Conservation (phyloP, 2,797 vertebrate species). For the Pogoniulus pusillus region DNA sequence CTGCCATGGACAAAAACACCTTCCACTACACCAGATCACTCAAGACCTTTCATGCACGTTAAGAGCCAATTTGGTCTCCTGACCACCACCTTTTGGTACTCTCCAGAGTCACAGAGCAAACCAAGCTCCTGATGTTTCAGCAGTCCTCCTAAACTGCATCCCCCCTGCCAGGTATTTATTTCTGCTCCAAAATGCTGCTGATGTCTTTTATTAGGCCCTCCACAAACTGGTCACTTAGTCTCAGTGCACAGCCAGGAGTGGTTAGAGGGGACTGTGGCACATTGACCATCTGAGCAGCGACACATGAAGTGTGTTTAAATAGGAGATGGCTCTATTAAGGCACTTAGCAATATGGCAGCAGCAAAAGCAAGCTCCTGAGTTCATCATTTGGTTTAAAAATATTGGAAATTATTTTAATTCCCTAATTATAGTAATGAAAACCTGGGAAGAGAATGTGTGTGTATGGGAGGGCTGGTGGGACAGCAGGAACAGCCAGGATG, state of each 20-base stretch:
- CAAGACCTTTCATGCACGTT: background rate
- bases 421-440: background rate
- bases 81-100: background rate
- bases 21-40: too few species aligned
- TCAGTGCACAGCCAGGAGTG: background rate
- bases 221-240: background rate
- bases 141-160: background rate
- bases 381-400: background rate
- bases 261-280: background rate
- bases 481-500: background rate
- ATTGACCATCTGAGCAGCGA: constrained; percentile 57
- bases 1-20: too few species aligned
- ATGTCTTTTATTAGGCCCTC: constrained; percentile 24
- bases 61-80: background rate
- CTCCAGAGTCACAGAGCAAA: background rate
- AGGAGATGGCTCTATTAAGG: constrained; percentile 37
- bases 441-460: background rate
- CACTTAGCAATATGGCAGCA: constrained; percentile 53
- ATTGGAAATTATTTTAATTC: constrained; percentile 14
- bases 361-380: background rate
- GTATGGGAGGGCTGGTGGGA: background rate
- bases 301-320: background rate
- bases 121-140: background rate
- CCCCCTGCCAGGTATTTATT: background rate
- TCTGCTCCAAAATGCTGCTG: background rate